A percentile compares a stretch with the other conserved stretches of the same genome.
These are phyloP conservation scores for Desoria tigrina DNA, from an alignment of 2,888 invertebrate genomes.

Conservation along the genomic window DNA sequence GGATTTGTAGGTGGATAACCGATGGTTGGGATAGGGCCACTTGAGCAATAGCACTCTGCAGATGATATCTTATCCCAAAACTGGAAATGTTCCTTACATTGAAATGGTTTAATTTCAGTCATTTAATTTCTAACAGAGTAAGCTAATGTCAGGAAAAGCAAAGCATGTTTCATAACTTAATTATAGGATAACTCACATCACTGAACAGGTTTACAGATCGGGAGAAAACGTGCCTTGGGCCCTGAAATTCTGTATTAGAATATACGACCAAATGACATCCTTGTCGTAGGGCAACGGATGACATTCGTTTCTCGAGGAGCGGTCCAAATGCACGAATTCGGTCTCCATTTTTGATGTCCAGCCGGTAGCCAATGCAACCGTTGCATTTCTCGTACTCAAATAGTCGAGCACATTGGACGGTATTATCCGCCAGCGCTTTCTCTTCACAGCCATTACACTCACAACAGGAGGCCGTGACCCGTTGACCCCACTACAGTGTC, in stretches of 20 bases:
- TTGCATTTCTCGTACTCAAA: conserved; percentile 36
- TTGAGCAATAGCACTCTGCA: conserved; percentile 19
- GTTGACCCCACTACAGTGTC: conserved; percentile 12
- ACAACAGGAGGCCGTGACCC: conserved; percentile 30
- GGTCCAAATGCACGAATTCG: conserved; percentile 20
- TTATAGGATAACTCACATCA: no score
- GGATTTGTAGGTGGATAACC: no score
- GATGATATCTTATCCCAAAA: conserved; percentile 22
- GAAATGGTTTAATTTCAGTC: no score
- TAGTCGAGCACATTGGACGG: conserved; percentile 30
- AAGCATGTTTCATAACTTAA: no score
- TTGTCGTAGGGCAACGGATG: conserved; percentile 25
- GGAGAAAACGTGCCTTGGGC: no score
- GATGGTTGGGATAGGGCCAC: not conserved
- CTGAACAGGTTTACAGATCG: no score
- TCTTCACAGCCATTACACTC: conserved; percentile 34
- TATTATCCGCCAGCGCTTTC: conserved; percentile 11
- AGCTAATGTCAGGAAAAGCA: no score
- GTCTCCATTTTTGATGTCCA: conserved; percentile 29
- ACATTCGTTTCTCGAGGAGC: conserved; percentile 23
- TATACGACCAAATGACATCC: conserved; percentile 32
- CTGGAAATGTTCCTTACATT: not conserved
- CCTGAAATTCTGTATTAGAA: conserved; percentile 16
- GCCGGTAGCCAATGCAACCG: conserved; percentile 30
- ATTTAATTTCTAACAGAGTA: no score